phyloP scores from a whole-genome alignment of 2,113 vertebrate species.

The Barnardius zonarius region DNA sequence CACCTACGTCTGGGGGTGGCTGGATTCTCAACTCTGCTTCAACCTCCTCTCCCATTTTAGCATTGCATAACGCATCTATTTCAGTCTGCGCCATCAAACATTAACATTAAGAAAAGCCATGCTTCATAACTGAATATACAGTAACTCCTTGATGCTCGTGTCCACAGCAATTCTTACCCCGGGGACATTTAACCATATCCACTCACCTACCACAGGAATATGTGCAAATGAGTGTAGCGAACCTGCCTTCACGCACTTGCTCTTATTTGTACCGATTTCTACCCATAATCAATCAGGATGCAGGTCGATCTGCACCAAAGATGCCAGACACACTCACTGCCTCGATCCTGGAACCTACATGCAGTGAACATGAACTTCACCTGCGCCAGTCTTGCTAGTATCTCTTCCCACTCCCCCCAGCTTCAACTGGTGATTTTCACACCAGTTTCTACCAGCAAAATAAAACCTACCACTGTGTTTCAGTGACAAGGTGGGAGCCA shows the following conservation, averaged over 20 bases:
- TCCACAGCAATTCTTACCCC: not conserved
- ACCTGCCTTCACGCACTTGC: not conserved
- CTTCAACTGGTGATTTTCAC: not conserved
- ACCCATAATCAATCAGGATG: not conserved
- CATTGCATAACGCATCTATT: slow-evolving; percentile 48
- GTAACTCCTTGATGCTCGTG: not conserved
- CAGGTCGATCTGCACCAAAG: not conserved
- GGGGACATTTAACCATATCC: not conserved
- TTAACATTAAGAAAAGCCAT: not conserved
- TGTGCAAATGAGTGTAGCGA: not conserved
- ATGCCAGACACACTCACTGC: not conserved
- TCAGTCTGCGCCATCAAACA: slow-evolving; percentile 27
- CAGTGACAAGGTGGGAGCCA: not conserved
- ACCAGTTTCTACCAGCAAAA: not conserved
- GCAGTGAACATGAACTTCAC: not conserved
- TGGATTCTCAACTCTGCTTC: slow-evolving; percentile 42
- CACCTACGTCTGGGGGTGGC: slow-evolving; percentile 45
- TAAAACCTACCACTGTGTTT: not conserved
- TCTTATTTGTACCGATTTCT: not conserved
- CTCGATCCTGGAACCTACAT: too few relatives aligned
- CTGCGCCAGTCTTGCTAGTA: not conserved
- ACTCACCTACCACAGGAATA: not conserved
- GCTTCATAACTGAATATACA: not conserved
- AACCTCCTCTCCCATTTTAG: slow-evolving; percentile 21
- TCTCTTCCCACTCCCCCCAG: too few relatives aligned